These are phyloP conservation scores for Timema cristinae DNA, from an alignment of 2,888 invertebrate species.

Conservation along the genomic window DNA sequence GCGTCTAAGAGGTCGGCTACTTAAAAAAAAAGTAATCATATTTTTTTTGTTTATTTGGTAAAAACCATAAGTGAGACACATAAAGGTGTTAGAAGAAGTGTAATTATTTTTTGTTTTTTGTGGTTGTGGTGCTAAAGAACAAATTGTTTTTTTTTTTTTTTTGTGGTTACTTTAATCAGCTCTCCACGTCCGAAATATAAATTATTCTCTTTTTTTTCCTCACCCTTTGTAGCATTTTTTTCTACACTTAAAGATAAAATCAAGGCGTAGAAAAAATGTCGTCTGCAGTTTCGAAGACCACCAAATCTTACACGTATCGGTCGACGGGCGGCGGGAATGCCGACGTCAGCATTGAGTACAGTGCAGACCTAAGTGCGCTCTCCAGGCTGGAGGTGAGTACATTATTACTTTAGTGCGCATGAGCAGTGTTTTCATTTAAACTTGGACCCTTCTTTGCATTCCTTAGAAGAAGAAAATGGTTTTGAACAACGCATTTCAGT, in stretches of 20 bases:
- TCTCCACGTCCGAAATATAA: slow-evolving; percentile 2
- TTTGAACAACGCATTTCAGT: no score
- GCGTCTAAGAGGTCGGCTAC: slow-evolving; percentile 4
- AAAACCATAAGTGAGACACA: not conserved
- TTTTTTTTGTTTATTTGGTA: not conserved
- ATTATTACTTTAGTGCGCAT: no score
- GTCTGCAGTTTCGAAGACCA: slow-evolving; percentile 62
- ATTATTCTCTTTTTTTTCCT: not conserved
- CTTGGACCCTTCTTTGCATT: no score
- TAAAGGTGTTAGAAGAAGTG: not conserved
- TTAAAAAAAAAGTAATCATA: not conserved
- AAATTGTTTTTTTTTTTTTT: slow-evolving; percentile 8
- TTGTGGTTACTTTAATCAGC: not conserved
- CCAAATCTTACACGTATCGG: slow-evolving; percentile 85
- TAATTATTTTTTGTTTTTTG: not conserved
- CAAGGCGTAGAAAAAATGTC: slow-evolving; percentile 36
- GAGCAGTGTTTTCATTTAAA: no score
- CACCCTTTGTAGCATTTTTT: not conserved
- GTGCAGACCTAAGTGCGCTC: slow-evolving; percentile 88
- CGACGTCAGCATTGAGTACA: slow-evolving; percentile 94
- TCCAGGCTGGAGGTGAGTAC: slow-evolving; percentile 88
- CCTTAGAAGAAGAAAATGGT: no score
- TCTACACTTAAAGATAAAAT: slow-evolving; percentile 6
- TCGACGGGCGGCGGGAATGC: slow-evolving; percentile 72
- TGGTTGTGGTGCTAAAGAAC: slow-evolving; percentile 9